A percentile compares a stretch with the other conserved stretches of the same genome.
These are phyloP conservation scores for Bombylius major DNA, from an alignment of 2,888 invertebrate species.

Conservation along the genomic window DNA sequence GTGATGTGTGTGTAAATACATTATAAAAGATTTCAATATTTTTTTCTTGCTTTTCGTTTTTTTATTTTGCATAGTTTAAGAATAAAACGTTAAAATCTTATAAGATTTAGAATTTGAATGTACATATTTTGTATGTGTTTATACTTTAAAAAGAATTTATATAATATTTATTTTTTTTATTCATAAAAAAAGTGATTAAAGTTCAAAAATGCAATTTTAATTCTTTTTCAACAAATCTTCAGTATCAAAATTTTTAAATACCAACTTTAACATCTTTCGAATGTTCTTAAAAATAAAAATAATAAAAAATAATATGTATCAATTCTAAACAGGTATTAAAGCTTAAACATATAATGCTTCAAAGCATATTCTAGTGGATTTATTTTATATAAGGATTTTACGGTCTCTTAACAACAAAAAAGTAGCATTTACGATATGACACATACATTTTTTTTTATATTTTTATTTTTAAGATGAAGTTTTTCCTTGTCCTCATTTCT, in stretches of 20 bases:
- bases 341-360: constrained; percentile 11
- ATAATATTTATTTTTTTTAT: no score
- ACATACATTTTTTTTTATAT: constrained; percentile 8
- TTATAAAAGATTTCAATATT: no score
- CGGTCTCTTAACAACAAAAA: constrained; percentile 11
- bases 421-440: constrained; percentile 11
- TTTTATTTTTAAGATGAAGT: neutral
- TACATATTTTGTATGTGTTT: no score
- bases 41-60: no score
- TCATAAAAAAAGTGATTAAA: no score
- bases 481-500: constrained; percentile 3
- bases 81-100: no score
- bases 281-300: neutral
- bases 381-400: constrained; percentile 12
- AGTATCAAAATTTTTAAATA: neutral
- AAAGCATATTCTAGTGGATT: constrained; percentile 5
- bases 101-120: no score
- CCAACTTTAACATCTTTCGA: neutral
- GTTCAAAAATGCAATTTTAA: constrained; percentile 1
- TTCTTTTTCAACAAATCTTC: neutral
- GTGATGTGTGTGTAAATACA: no score
- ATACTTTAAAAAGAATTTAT: no score
- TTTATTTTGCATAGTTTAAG: no score
- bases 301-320: neutral
- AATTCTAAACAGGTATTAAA: constrained; percentile 12